A percentile compares a stretch with the other conserved stretches of the same genome.
Evolutionary conservation across 2,888 invertebrate species (phyloP).

Genomic region (Drosophila seclusa): DNA sequence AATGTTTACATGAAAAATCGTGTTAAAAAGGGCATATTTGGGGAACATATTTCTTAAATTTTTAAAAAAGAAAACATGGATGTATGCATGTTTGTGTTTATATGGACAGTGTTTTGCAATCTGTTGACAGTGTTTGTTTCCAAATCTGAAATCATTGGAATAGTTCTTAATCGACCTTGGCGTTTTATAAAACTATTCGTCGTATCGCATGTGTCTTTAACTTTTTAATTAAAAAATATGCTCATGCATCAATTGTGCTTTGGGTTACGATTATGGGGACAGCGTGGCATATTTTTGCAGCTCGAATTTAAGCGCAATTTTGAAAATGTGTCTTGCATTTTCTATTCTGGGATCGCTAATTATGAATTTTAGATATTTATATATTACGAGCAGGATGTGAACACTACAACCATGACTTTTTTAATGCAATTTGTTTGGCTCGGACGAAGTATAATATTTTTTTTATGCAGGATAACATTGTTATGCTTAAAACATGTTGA

Average conservation of each 20-base stretch:
- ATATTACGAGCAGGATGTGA: background rate
- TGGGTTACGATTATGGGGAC: background rate
- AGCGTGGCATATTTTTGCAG: background rate
- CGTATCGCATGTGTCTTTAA: background rate
- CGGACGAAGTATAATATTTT: background rate
- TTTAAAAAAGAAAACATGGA: background rate
- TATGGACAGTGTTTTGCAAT: background rate
- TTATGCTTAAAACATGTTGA: background rate
- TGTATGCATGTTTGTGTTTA: background rate
- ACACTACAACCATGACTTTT: background rate
- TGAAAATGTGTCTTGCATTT: background rate
- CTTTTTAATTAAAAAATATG: background rate
- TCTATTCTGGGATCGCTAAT: background rate
- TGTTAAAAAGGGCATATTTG: background rate
- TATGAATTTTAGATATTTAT: background rate
- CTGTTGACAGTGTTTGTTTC: background rate
- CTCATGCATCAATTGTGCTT: constrained; percentile 1
- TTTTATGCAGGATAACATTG: background rate
- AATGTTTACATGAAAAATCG: background rate
- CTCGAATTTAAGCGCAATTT: background rate
- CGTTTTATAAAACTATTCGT: background rate
- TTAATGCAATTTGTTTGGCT: background rate
- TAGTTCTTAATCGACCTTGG: background rate
- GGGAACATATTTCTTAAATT: background rate
- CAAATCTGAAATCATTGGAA: background rate